Evolutionary conservation across 2,888 invertebrate genomes (phyloP), one percentile per base, ranked within the genome.

Genomic region (Lamproptera curius): DNA sequence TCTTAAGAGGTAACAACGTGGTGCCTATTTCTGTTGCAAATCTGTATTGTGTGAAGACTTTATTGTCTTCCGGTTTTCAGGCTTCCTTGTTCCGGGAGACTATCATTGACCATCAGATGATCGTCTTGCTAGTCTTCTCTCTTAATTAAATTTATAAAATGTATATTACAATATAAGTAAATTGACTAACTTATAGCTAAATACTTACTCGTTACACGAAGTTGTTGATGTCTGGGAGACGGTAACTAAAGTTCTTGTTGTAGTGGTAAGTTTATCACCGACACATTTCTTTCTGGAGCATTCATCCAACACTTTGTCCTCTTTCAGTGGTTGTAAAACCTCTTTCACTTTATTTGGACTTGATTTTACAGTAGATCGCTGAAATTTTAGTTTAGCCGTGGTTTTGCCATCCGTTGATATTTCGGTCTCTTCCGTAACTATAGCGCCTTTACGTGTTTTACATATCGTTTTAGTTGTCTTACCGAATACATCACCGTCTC

Each of bases 181-280:
- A n/a, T n/a, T n/a, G n/a, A n/a, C n/a, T n/a, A n/a, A 37, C 31
- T 2, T 34, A 41, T 17, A 15, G 23, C 35, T 47, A 33, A 53
- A 11, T 73, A 89, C 89, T 89, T 61, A 89, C 88, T 87, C 88
- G 70, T 88, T 88, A 52, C 87, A 88, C 41, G 77, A 77, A 37
- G 86, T 84, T 33, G 75, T 71, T n/a, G 80, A 74, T 0, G 82
- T 86, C 63, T 87, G 88, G 43, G 80, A 76, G 40, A 87, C 86
- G 2, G 86, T 87, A 48, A 86, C 86, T 62, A 84, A 56, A 16
- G 86, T 87, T 2, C 81, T 84, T 4, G 82, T 86, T 11, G 81
- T 85, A 9, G 85, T 83, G 6, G 84, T 82, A 54, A 85, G 62
- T 57, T 64, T 70, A 51, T 87, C 81, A 14, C 84, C 83, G 2